Conservation (phyloP, 2,113 vertebrate species). For the Brachionichthys hirsutus region DNA sequence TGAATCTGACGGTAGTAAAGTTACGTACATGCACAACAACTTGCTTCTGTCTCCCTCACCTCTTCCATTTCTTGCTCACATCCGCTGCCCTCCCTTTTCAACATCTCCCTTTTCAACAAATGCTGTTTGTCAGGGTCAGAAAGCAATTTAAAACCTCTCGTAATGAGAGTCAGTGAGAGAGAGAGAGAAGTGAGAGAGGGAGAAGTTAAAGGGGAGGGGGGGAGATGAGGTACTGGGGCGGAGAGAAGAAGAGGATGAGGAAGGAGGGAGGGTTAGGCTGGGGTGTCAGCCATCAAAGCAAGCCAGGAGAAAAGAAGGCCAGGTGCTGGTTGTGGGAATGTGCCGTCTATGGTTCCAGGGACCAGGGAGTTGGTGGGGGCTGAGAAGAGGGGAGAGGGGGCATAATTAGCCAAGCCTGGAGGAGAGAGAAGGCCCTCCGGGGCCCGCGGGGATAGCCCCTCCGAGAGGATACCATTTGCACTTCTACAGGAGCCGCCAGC, state of each 20-base stretch:
- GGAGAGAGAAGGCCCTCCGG: conserved; percentile 73
- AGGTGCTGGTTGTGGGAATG: conserved; percentile 79
- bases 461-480: conserved; percentile 80
- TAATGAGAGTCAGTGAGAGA: conserved; percentile 76
- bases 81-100: conserved; percentile 54
- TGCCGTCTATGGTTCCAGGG: conserved; percentile 67
- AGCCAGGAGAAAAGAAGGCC: conserved; percentile 80
- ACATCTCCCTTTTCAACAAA: conserved; percentile 83
- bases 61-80: conserved; percentile 55
- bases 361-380: conserved; percentile 51
- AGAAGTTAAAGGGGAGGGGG: conserved; percentile 62
- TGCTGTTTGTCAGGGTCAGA: conserved; percentile 81
- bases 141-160: conserved; percentile 89
- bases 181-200: conserved; percentile 57
- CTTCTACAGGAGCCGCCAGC: conserved; percentile 82
- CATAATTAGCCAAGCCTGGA: conserved; percentile 78
- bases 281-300: conserved; percentile 82
- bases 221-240: conserved; percentile 60
- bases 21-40: conserved; percentile 30
- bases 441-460: conserved; percentile 77
- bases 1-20: conserved; percentile 55
- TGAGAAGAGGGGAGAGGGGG: conserved; percentile 20
- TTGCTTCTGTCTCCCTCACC: conserved; percentile 17
- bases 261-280: conserved; percentile 62
- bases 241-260: conserved; percentile 59